These are phyloP conservation scores for Lepidochrysops patricia DNA, from an alignment of 2,888 invertebrate genomes.

Conservation along the genomic window DNA sequence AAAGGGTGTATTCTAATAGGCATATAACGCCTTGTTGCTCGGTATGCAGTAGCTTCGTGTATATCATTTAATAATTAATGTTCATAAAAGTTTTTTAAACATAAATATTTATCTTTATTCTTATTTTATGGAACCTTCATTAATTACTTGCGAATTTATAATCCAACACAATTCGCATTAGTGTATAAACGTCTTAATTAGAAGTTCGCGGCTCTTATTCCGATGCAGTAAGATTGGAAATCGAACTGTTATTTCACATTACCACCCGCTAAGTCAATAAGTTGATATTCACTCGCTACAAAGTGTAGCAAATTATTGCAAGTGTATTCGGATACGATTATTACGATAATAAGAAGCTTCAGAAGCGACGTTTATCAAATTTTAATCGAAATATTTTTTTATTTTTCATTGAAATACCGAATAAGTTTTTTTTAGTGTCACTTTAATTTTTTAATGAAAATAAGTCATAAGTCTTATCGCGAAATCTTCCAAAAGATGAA, in stretches of 20 bases:
- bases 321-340: constrained; percentile 27
- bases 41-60: background rate
- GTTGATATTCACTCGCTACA: constrained; percentile 51
- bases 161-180: constrained; percentile 37
- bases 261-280: constrained; percentile 62
- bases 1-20: background rate
- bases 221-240: constrained; percentile 33
- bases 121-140: constrained; percentile 22
- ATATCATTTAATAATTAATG: no score
- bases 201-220: constrained; percentile 20
- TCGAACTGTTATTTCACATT: constrained; percentile 29
- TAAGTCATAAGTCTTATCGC: background rate
- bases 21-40: no score
- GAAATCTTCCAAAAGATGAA: background rate
- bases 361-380: constrained; percentile 9
- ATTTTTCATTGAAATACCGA: background rate
- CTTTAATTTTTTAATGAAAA: background rate
- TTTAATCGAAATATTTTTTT: constrained; percentile 1
- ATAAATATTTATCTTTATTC: background rate
- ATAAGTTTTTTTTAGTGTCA: background rate
- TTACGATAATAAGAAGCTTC: background rate
- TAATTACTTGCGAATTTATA: constrained; percentile 49
- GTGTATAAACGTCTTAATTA: constrained; percentile 41
- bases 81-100: background rate
- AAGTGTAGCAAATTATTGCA: constrained; percentile 63